These are phyloP conservation scores for Beris morrisii DNA, from an alignment of 2,888 invertebrate genomes.

Conservation along the genomic window DNA sequence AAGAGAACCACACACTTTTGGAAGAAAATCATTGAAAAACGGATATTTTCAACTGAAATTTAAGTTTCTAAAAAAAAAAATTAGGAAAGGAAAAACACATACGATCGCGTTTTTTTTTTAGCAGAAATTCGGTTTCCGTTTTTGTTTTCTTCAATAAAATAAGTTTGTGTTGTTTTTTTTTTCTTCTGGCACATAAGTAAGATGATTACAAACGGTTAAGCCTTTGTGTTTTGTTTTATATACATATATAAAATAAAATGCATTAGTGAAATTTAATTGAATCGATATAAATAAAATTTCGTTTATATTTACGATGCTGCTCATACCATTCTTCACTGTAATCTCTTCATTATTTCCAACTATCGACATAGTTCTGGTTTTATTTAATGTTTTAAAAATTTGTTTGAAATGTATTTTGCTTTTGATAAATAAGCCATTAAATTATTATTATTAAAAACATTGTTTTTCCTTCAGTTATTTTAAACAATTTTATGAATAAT, in stretches of 20 bases:
- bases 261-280: slow-evolving; percentile 41
- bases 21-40: too few species aligned
- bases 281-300: slow-evolving; percentile 22
- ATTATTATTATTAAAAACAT: slow-evolving; percentile 7
- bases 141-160: slow-evolving; percentile 4
- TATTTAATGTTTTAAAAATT: too few species aligned
- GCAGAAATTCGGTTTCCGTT: not conserved
- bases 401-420: slow-evolving; percentile 10
- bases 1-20: too few species aligned
- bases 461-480: slow-evolving; percentile 1
- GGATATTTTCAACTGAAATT: too few species aligned
- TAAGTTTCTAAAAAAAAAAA: too few species aligned
- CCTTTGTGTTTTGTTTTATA: slow-evolving; percentile 52
- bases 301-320: slow-evolving; percentile 32
- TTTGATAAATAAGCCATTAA: slow-evolving; percentile 26
- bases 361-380: slow-evolving; percentile 7
- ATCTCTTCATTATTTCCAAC: slow-evolving; percentile 39
- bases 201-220: slow-evolving; percentile 57
- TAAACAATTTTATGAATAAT: slow-evolving; percentile 30
- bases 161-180: slow-evolving; percentile 12
- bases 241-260: slow-evolving; percentile 8
- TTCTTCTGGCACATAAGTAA: slow-evolving; percentile 46
- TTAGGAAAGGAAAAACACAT: slow-evolving; percentile 9
- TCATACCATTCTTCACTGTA: slow-evolving; percentile 38
- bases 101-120: not conserved